A percentile compares a stretch with the other conserved stretches of the same genome.
Conservation (phyloP, 2,113 vertebrate species). For the human region GRCh38 chr2:146241501-146242000, state of each 20-base stretch:
- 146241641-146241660: background rate
- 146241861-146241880: background rate
- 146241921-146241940: background rate
- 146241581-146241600: background rate
- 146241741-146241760: background rate
- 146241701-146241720: background rate
- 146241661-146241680: background rate
- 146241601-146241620: background rate
- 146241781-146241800: background rate
- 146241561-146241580: background rate
- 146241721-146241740: background rate
- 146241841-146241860: background rate
- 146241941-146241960: background rate
- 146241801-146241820: background rate
- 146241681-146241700: background rate
- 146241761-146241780: background rate
- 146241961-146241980: background rate
- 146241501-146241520: background rate
- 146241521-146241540: background rate
- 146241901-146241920: background rate
- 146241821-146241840: background rate
- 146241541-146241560: background rate
- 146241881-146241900: background rate
- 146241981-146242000: background rate
- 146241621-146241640: background rate